Evolutionary conservation across 2,797 vertebrate species (phyloP).

Genomic region (Enteromius anoplus): DNA sequence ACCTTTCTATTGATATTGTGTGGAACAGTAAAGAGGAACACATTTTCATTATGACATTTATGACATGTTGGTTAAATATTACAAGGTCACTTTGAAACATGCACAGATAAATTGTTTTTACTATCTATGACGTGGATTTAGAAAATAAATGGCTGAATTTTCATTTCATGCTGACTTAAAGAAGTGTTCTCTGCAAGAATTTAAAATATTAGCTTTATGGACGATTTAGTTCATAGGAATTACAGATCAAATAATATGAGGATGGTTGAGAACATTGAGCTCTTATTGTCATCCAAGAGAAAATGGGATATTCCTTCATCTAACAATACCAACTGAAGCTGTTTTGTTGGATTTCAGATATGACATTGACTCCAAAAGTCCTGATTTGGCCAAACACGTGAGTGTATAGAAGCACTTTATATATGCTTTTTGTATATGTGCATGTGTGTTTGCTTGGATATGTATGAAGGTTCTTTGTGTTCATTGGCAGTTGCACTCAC

Average conservation of each 20-base stretch:
- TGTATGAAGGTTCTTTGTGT: slow-evolving; percentile 15
- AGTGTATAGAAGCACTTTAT: slow-evolving; percentile 67
- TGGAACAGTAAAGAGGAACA: not conserved
- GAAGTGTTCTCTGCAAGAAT: not conserved
- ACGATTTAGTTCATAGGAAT: not conserved
- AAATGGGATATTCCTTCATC: not conserved
- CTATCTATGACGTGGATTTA: not conserved
- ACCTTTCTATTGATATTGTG: not conserved
- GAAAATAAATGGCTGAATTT: not conserved
- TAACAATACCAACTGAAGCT: not conserved
- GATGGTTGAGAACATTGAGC: not conserved
- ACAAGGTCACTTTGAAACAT: not conserved
- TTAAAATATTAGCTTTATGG: slow-evolving; percentile 9
- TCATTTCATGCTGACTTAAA: not conserved
- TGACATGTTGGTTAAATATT: not conserved
- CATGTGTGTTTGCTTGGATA: slow-evolving; percentile 34
- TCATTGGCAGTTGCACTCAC: slow-evolving; percentile 18
- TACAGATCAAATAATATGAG: not conserved
- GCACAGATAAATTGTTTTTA: not conserved
- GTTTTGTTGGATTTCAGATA: slow-evolving; percentile 80
- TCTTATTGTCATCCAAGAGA: not conserved
- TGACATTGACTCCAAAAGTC: slow-evolving; percentile 95
- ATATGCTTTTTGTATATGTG: slow-evolving; percentile 18
- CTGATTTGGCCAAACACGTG: slow-evolving; percentile 93
- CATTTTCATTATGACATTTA: slow-evolving; percentile 11